Base-by-base conservation (phyloP, 1,140 invertebrate genomes). In the Atta cephalotes region DNA sequence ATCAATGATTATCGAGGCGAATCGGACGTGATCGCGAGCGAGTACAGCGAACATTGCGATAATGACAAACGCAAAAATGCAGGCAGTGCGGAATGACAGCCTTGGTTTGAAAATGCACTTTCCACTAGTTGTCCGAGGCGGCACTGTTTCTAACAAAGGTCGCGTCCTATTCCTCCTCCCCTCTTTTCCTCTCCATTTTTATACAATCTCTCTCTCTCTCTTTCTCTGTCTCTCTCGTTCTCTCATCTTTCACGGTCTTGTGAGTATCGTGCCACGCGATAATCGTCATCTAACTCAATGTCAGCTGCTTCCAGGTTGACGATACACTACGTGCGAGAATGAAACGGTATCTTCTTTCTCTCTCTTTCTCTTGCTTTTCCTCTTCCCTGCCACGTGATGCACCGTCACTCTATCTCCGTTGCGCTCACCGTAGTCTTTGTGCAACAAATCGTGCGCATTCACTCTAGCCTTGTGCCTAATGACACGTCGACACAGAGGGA, bases 401-500 rank as follows among this genome's bases (percentile, higher is more conserved):
- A 25, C 21, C 56, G 35, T 63, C 76, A 3, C 70, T 45, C 60
- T 28, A 2, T 71, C 80, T 74, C 9, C 21, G 25, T 86, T 49
- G 35, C 25, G 14, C 80, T 35, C 66, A n/a, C 51, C 21, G 63
- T 51, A 62, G 80, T 65, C 90, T 89, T 92, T 89, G 90, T 91
- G 90, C 87, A 85, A 89, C 79, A 56, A 82, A 82, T 92, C 80
- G 88, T 90, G 74, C 81, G 87, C 91, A 66, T 89, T 90, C 84
- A 91, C 90, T 88, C 86, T 90, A 92, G 84, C 93, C 93, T 93
- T 93, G 92, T 93, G 87, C 92, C 88, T 92, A 92, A 93, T 93
- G 91, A 92, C 90, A 91, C 88, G 81, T 49, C 78, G 86, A 78
- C 90, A 74, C 90, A 86, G 88, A 87, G 88, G 85, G 90, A 87